Base-by-base conservation (phyloP, 2,797 vertebrate genomes). In the Lophius americanus region DNA sequence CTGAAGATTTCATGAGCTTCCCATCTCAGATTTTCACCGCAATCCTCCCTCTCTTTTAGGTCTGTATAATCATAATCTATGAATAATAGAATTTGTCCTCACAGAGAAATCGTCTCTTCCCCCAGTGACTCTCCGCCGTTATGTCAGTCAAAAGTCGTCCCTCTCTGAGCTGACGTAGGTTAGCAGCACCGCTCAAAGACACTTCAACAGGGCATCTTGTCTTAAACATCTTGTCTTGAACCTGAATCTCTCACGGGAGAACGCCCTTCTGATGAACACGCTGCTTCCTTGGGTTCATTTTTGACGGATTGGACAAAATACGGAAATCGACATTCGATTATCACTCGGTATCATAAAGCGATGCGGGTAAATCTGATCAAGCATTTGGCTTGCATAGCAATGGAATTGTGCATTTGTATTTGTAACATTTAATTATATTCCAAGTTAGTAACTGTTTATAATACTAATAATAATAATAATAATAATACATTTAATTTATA, bases 1-100 rank as follows among this genome's bases (percentile, higher is more conserved):
- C 46, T 72, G 56, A 64, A 71, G 33, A 73, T 76, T 79, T 76
- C 38, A 81, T 70, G 64, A 77, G 73, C 68, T 50, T 58, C 11
- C n/a, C 8, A 11, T 63, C 14, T 73, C 53, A 44, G 5, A 47
- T 64, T 58, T 42, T 68, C 39, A 56, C 13, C 42, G 44, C 47
- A 46, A 68, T 68, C 37, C 55, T 47, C 44, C 73, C 58, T 41
- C 43, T 75, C 13, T 63, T 11, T 57, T 12, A 43, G 13, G 39
- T 39, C 49, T 42, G 11, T 49, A 60, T 43, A 62, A 75, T 72
- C 68, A 54, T 53, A 59, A 57, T 11, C 2, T 59, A 36, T 66
- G 23, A 70, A 70, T 66, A 73, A 49, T 64, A 43, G 9, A 70
- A 60, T 33, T 42, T 8, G n/a, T 51, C 12, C 7, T 13, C 11